These are phyloP conservation scores for Eumerus sabulonum DNA, from an alignment of 2,888 invertebrate species.

Conservation along the genomic window DNA sequence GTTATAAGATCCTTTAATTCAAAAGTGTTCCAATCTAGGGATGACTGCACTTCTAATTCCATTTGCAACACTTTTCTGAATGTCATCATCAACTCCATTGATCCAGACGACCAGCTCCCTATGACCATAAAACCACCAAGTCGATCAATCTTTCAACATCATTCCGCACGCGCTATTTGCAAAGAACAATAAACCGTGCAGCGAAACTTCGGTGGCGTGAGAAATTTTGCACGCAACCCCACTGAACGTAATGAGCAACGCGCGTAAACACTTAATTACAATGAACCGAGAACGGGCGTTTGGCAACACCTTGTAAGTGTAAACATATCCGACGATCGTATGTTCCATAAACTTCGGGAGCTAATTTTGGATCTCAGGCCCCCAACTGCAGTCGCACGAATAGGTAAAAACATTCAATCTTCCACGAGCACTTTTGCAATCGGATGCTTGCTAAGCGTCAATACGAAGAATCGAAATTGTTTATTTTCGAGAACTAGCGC, in stretches of 20 bases:
- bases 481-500: conserved; percentile 37
- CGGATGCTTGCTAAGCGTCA: conserved; percentile 33
- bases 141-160: too few relatives aligned
- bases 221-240: conserved; percentile 57
- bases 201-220: conserved; percentile 4
- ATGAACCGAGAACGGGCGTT: conserved; percentile 13
- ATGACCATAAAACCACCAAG: too few relatives aligned
- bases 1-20: too few relatives aligned
- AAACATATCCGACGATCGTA: conserved; percentile 40
- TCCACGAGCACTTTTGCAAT: conserved; percentile 27
- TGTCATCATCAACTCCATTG: too few relatives aligned
- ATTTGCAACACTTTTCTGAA: too few relatives aligned
- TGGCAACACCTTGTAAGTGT: conserved; percentile 52
- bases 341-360: conserved; percentile 26
- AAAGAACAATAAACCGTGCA: conserved; percentile 6
- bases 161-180: conserved; percentile 16
- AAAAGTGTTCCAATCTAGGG: too few relatives aligned
- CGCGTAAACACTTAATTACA: conserved; percentile 32
- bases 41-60: too few relatives aligned
- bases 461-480: conserved; percentile 31
- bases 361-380: conserved; percentile 27
- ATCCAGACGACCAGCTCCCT: too few relatives aligned
- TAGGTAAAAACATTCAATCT: too few relatives aligned
- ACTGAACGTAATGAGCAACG: conserved; percentile 13
- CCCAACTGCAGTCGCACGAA: conserved; percentile 1